phyloP scores from a whole-genome alignment of 2,888 invertebrate genomes.

The Latrodectus elegans region DNA sequence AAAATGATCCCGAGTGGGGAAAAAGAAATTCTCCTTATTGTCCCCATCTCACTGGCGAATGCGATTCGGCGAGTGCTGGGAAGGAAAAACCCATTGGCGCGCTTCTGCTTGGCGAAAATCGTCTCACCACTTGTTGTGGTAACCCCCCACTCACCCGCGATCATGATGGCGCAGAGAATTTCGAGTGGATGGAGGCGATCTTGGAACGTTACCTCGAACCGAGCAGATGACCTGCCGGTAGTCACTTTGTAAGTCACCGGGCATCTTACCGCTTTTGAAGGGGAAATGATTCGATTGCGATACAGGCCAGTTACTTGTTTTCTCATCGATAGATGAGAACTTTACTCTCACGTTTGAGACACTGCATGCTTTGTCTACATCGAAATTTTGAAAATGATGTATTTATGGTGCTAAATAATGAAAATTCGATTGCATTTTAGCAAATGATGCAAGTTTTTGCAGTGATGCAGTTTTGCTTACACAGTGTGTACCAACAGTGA shows the following conservation, averaged over 20 bases:
- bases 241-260: neutral
- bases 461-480: neutral
- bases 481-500: slow-evolving; percentile 19
- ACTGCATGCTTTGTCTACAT: too few species aligned
- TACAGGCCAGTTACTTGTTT: too few species aligned
- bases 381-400: too few species aligned
- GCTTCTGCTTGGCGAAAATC: slow-evolving; percentile 28
- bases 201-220: neutral
- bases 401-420: neutral
- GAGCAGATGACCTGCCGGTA: neutral
- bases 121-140: slow-evolving; percentile 29
- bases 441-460: neutral
- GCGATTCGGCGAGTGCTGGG: neutral
- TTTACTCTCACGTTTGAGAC: too few species aligned
- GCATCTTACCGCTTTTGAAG: neutral
- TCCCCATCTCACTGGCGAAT: neutral
- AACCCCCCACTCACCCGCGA: slow-evolving; percentile 22
- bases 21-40: neutral
- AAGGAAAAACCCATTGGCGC: neutral
- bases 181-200: neutral
- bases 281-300: neutral
- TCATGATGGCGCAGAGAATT: slow-evolving; percentile 47
- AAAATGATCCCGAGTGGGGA: neutral
- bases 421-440: neutral
- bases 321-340: too few species aligned